Evolutionary conservation across 2,888 invertebrate genomes (phyloP), one percentile per base, ranked within the genome.

Genomic region (Mythimna lalbum): DNA sequence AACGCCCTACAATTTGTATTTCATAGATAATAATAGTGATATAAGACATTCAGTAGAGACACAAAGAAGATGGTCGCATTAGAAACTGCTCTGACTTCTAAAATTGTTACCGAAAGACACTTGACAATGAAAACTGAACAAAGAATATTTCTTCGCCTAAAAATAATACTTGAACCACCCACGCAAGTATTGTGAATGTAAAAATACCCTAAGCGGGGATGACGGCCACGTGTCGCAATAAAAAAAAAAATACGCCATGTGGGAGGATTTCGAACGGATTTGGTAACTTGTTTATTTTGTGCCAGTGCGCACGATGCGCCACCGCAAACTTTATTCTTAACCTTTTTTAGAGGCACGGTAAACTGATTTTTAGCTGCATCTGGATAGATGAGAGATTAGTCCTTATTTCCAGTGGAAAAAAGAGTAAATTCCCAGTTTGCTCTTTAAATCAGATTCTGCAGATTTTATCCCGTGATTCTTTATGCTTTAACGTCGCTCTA

Each of bases 141-240:
- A 78, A 47, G 9, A 50, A 36, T 52, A 53, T 19, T 67, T 62
- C 43, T 66, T 53, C 36, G 19, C 23, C 33, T 66, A 63, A 59
- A 69, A 64, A 78, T 78, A 76, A 67, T 67, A n/a, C 72, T 64
- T 61, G 43, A n/a, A 49, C 36, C 63, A 69, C 86, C 85, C 79
- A 86, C 82, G 63, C 76, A 61, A 67, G 66, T 70, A 55, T 70
- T 69, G 77, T 73, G 63, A 75, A 77, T 73, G 82, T 87, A 87
- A 87, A 90, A 89, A 89, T 89, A 91, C 84, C 87, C 91, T 88
- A 88, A 80, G 89, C 87, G 89, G 91, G 90, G 87, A 77, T 69
- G 82, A 73, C 55, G 81, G 64, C 57, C 82, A 85, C 80, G 86
- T 83, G 82, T 77, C 39, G 84, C 71, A 78, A 76, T 76, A 70